Conservation (phyloP, 2,113 vertebrate genomes). For the Clarias macrocephalus region DNA sequence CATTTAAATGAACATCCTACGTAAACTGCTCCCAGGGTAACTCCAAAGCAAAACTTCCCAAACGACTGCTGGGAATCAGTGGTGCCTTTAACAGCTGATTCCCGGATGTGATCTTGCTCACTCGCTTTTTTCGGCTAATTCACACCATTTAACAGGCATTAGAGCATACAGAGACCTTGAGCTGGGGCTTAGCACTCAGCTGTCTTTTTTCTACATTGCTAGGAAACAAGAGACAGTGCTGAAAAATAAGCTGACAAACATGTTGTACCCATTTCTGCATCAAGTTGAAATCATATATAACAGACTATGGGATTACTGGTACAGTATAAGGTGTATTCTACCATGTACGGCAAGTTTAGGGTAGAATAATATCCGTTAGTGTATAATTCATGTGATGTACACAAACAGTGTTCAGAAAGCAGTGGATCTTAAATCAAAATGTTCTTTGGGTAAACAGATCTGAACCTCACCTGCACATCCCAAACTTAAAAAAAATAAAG, state of each 20-base stretch:
- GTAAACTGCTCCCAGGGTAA: not conserved
- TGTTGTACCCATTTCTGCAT: not conserved
- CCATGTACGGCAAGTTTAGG: not conserved
- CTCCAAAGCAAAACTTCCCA: constrained; percentile 15
- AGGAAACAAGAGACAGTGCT: constrained; percentile 41
- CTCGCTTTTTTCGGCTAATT: constrained; percentile 26
- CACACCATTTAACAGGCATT: constrained; percentile 49
- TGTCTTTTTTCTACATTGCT: constrained; percentile 50
- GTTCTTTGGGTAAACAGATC: not conserved
- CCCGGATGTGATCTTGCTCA: constrained; percentile 34
- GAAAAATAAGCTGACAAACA: constrained; percentile 11
- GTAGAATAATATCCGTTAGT: not conserved
- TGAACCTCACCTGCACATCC: not conserved
- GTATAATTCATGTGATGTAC: not conserved
- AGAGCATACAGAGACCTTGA: constrained; percentile 53
- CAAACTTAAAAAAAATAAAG: not conserved
- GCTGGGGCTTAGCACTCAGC: constrained; percentile 42
- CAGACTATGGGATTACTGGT: not conserved
- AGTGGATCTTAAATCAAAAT: not conserved
- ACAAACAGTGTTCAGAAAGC: not conserved
- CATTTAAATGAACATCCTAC: not conserved
- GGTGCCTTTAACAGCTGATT: constrained; percentile 32
- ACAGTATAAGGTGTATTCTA: not conserved
- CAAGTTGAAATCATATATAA: not conserved
- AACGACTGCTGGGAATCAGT: constrained; percentile 41